phyloP scores from a whole-genome alignment of 1,140 invertebrate species.

The Tribolium castaneum region DNA sequence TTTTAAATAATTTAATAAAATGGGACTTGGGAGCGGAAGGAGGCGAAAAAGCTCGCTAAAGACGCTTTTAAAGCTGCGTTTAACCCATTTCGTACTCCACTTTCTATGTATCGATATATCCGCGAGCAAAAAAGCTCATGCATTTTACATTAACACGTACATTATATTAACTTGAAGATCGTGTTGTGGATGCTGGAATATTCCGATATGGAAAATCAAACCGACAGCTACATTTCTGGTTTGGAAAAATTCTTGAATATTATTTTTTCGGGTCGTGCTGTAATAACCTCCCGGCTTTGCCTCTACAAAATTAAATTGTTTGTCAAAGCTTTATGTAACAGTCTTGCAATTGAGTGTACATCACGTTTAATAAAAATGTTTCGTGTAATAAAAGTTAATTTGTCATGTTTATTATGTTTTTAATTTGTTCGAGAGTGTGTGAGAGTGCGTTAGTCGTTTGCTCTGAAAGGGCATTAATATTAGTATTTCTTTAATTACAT shows the following conservation, averaged over 20 bases:
- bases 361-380: neutral
- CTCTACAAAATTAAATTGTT: neutral
- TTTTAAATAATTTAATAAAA: neutral
- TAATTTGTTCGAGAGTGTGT: neutral
- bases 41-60: neutral
- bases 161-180: conserved; percentile 1
- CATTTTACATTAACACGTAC: conserved; percentile 11
- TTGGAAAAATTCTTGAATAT: neutral
- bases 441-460: no score
- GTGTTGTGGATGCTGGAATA: neutral
- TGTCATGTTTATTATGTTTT: neutral
- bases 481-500: no score
- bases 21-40: no score
- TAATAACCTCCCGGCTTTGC: neutral
- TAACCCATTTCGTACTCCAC: neutral
- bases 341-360: neutral
- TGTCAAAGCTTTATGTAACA: neutral
- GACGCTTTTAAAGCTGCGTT: neutral
- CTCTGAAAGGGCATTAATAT: no score
- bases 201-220: neutral
- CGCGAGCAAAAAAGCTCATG: neutral
- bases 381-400: neutral
- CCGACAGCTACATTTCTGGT: neutral
- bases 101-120: neutral
- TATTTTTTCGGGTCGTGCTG: neutral